Conservation (phyloP, 1,140 invertebrate species). For the Brachionus calyciflorus region DNA sequence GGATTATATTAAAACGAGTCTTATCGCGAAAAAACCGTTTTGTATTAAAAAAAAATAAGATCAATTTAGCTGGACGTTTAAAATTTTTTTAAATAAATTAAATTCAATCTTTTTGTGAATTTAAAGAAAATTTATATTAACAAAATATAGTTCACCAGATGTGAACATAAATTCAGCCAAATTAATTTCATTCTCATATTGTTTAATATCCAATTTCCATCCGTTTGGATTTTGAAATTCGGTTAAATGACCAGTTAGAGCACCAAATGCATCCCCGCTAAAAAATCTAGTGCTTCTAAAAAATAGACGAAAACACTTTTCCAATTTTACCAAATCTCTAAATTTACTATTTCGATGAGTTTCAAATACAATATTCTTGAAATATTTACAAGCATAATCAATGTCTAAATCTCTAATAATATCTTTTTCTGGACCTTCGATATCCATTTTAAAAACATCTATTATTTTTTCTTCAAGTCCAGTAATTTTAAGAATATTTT, state of each 20-base stretch:
- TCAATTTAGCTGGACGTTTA: too few relatives aligned
- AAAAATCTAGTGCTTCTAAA: slow-evolving; percentile 22
- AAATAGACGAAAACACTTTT: slow-evolving; percentile 37
- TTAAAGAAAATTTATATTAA: slow-evolving; percentile 40
- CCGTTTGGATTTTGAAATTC: slow-evolving; percentile 29
- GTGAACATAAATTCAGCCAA: slow-evolving; percentile 33
- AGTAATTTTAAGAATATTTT: background rate
- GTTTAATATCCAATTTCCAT: slow-evolving; percentile 18
- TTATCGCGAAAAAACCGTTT: too few relatives aligned
- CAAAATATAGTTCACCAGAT: slow-evolving; percentile 25
- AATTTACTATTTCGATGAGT: background rate
- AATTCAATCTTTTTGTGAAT: too few relatives aligned
- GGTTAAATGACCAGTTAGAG: background rate
- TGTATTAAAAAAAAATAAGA: too few relatives aligned
- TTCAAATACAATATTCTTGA: slow-evolving; percentile 29
- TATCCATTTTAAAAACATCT: slow-evolving; percentile 38
- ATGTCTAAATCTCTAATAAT: background rate
- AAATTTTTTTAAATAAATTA: too few relatives aligned
- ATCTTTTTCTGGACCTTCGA: slow-evolving; percentile 27
- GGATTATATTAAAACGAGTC: too few relatives aligned
- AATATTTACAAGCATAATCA: slow-evolving; percentile 13
- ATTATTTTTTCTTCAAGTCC: background rate
- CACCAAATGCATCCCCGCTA: background rate
- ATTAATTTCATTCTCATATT: slow-evolving; percentile 2
- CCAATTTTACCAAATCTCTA: slow-evolving; percentile 9